These are phyloP conservation scores for Zingel zingel DNA, from an alignment of 2,113 vertebrate species.

Conservation along the genomic window DNA sequence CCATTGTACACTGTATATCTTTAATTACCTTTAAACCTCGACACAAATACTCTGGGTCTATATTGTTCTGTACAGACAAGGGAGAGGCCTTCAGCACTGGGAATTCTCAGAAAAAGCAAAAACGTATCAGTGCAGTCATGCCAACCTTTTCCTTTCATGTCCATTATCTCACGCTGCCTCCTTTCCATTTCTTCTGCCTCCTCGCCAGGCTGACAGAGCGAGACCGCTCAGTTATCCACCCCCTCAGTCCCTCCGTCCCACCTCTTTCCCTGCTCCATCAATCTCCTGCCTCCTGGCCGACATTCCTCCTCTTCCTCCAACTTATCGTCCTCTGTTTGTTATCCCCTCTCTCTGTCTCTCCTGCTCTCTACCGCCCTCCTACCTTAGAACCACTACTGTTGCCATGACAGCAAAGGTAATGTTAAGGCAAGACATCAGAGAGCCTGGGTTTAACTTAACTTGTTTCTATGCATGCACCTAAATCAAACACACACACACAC, in stretches of 20 bases:
- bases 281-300: constrained; percentile 19
- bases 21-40: neutral
- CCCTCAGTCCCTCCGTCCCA: constrained; percentile 23
- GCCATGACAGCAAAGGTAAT: constrained; percentile 70
- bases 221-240: neutral
- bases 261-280: constrained; percentile 25
- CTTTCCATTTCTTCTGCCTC: constrained; percentile 12
- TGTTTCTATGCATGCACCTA: constrained; percentile 11
- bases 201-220: neutral
- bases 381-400: constrained; percentile 48
- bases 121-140: constrained; percentile 24
- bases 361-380: neutral
- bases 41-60: neutral
- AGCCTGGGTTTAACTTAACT: constrained; percentile 52
- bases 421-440: constrained; percentile 24
- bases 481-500: constrained; percentile 11
- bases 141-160: constrained; percentile 17
- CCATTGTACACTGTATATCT: neutral
- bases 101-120: neutral
- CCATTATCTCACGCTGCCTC: constrained; percentile 12
- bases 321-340: constrained; percentile 38
- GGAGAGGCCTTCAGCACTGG: neutral
- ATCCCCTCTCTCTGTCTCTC: constrained; percentile 14
- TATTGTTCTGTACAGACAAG: neutral
- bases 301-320: constrained; percentile 34